phyloP scores from a whole-genome alignment of 2,797 vertebrate species.

The Chrysocyon brachyurus region DNA sequence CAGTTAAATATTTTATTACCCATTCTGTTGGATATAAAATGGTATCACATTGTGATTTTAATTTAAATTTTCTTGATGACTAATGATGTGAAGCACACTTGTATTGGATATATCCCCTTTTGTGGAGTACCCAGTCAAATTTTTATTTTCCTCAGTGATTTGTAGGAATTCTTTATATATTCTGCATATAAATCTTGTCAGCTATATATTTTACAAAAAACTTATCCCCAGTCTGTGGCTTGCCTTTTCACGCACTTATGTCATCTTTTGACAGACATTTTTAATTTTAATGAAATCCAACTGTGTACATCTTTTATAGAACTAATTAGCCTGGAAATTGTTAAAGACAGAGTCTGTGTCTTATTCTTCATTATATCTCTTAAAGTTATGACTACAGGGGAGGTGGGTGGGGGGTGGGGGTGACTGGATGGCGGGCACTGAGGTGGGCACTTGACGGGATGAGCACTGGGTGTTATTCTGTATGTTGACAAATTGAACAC shows the following conservation, averaged over 20 bases:
- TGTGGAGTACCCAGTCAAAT: not conserved
- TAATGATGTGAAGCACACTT: not conserved
- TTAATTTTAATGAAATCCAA: constrained; percentile 11
- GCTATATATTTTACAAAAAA: not conserved
- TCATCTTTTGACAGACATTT: constrained; percentile 9
- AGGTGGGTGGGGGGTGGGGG: too few species aligned
- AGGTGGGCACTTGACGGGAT: too few species aligned
- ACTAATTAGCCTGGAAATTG: not conserved
- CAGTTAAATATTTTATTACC: not conserved
- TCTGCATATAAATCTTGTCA: not conserved
- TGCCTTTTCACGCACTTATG: not conserved
- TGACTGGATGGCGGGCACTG: too few species aligned
- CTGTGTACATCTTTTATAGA: not conserved
- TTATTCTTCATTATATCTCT: constrained; percentile 1
- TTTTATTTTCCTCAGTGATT: not conserved
- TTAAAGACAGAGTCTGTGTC: not conserved
- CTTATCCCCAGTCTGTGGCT: not conserved
- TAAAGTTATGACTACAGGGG: not conserved
- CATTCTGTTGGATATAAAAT: constrained; percentile 13
- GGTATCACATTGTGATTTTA: not conserved
- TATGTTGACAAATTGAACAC: too few species aligned
- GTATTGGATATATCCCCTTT: not conserved
- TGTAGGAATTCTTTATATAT: not conserved
- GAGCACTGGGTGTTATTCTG: too few species aligned
- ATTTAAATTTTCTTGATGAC: not conserved